A percentile compares a stretch with the other conserved stretches of the same genome.
phyloP scores from a whole-genome alignment of 2,797 vertebrate species.

The Ctenochaetus hawaiiensis region DNA sequence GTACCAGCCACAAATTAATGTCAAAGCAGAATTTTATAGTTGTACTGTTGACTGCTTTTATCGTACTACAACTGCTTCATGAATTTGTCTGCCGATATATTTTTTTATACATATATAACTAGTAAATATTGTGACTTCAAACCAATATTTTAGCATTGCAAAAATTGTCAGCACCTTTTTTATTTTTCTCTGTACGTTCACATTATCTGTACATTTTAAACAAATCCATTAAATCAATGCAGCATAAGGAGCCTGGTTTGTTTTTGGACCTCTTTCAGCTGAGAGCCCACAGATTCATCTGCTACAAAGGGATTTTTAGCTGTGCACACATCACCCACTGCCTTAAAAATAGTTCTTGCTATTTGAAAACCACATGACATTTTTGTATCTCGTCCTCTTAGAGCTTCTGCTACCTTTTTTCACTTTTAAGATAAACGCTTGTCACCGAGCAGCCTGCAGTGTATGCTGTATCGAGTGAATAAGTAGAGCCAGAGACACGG shows the following conservation, averaged over 20 bases:
- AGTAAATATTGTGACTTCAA: neutral
- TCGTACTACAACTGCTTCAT: no score
- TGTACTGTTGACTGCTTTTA: no score
- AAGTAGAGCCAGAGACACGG: neutral
- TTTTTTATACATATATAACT: no score
- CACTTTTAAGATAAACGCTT: neutral
- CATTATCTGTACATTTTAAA: neutral
- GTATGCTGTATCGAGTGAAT: neutral
- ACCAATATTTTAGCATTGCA: neutral
- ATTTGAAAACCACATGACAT: conserved; percentile 13
- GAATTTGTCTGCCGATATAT: no score
- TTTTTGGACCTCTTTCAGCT: conserved; percentile 1
- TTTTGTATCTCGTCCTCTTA: neutral
- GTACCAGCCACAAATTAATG: no score
- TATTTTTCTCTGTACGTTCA: neutral
- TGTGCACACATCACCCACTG: conserved; percentile 37
- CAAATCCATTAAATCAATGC: neutral
- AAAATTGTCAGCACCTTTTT: neutral
- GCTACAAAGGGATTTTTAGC: conserved; percentile 6
- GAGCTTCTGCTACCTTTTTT: conserved; percentile 3
- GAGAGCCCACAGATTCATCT: conserved; percentile 30
- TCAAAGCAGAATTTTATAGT: no score
- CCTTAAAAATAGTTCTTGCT: conserved; percentile 44
- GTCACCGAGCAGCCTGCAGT: neutral
- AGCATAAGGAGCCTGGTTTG: neutral